Conservation (phyloP, 1,140 invertebrate genomes). For the Polyergus mexicanus region DNA sequence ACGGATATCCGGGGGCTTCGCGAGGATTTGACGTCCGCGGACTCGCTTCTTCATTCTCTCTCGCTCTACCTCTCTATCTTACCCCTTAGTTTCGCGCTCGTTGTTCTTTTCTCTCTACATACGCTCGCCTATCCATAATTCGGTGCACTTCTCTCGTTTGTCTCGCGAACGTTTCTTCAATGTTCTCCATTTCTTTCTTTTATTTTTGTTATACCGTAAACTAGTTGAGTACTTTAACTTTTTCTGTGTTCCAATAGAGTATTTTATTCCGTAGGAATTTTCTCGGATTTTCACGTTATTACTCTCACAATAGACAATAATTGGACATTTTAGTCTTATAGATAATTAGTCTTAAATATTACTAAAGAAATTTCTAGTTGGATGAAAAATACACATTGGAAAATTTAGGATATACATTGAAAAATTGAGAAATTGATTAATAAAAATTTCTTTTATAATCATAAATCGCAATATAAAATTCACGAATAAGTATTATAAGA, state of each 20-base stretch:
- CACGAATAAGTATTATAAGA: not conserved
- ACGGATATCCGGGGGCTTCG: slow-evolving; percentile 82
- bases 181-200: slow-evolving; percentile 2
- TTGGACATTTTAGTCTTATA: not conserved
- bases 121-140: slow-evolving; percentile 40
- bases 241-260: not conserved
- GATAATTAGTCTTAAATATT: not conserved
- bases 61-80: slow-evolving; percentile 7
- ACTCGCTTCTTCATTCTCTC: slow-evolving; percentile 22
- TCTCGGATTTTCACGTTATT: slow-evolving; percentile 4
- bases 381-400: not conserved
- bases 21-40: slow-evolving; percentile 77
- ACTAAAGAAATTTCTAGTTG: not conserved
- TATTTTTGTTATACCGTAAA: slow-evolving; percentile 10
- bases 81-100: slow-evolving; percentile 9
- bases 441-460: not conserved
- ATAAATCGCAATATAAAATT: no score
- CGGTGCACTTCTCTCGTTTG: slow-evolving; percentile 18
- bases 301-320: not conserved
- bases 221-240: slow-evolving; percentile 11
- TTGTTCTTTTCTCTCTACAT: not conserved
- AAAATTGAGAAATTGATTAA: slow-evolving; percentile 15
- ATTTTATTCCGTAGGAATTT: not conserved
- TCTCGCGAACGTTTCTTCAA: not conserved
- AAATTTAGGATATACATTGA: not conserved